A percentile compares a stretch with the other conserved stretches of the same genome.
Evolutionary conservation across 2,888 invertebrate species (phyloP).

Genomic region (Watsonalla binaria): DNA sequence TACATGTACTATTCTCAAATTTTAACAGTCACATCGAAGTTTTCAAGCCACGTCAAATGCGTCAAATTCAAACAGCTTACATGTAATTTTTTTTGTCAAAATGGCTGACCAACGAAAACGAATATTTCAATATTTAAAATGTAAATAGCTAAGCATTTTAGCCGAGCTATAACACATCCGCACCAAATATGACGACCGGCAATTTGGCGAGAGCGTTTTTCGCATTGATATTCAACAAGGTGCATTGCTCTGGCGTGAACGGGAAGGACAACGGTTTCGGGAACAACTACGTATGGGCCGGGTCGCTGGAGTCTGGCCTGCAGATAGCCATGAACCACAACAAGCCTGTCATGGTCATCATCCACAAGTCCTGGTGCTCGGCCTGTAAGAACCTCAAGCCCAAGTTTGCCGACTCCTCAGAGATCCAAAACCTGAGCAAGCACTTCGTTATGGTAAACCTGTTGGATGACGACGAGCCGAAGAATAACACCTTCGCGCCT

Average conservation of each 20-base stretch:
- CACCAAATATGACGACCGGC: slow-evolving; percentile 44
- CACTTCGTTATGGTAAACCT: slow-evolving; percentile 84
- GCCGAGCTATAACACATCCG: slow-evolving; percentile 14
- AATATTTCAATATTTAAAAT: slow-evolving; percentile 33
- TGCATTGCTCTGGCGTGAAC: slow-evolving; percentile 35
- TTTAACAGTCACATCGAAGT: background rate
- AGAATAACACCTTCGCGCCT: slow-evolving; percentile 71
- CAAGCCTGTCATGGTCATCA: slow-evolving; percentile 82
- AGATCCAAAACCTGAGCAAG: slow-evolving; percentile 76
- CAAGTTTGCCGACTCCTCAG: slow-evolving; percentile 77
- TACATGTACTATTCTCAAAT: slow-evolving; percentile 4
- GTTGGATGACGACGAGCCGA: slow-evolving; percentile 78
- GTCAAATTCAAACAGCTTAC: slow-evolving; percentile 14
- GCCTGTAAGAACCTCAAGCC: slow-evolving; percentile 82
- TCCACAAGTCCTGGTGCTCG: slow-evolving; percentile 83
- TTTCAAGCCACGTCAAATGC: slow-evolving; percentile 23
- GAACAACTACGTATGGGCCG: slow-evolving; percentile 63
- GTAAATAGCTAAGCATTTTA: slow-evolving; percentile 27
- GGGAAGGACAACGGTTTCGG: slow-evolving; percentile 68
- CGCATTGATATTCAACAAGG: slow-evolving; percentile 40
- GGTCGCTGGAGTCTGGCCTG: slow-evolving; percentile 63
- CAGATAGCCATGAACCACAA: slow-evolving; percentile 57
- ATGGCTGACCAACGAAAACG: slow-evolving; percentile 34
- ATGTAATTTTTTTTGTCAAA: slow-evolving; percentile 26
- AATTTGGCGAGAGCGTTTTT: slow-evolving; percentile 49